Evolutionary conservation across 2,797 vertebrate species (phyloP), one percentile per base, ranked within the genome.

Genomic region (Mormyrops attenuatus): DNA sequence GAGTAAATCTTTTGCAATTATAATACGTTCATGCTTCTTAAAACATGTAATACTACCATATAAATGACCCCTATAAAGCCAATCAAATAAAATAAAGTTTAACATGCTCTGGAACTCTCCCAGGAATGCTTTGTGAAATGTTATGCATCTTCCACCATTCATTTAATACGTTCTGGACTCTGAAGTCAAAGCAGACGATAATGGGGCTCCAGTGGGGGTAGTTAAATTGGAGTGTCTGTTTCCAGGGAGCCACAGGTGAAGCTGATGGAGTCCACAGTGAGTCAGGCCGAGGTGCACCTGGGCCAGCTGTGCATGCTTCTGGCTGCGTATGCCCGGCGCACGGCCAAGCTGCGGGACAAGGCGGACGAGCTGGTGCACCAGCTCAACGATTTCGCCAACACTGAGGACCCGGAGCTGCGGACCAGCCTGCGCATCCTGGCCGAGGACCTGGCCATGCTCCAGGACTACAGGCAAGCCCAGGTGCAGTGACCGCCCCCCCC

Each of bases 401-500:
- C 93, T 0, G 93, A 97, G 92, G 95, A 94, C 69, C 94, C 94
- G 0, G 93, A 96, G 92, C 89, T 94, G 0, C 92, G 91, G 63
- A 85, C 91, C 0, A 90, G 95, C 53, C 15, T 97, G 57, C 95
- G 93, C 88, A 95, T 92, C 92, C 93, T 97, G 15, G 95, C 96
- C 0, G 94, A 97, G 90, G 96, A 97, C 91, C 88, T 97, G 87
- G 95, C 96, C 91, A 96, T 96, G 89, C 95, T 96, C 44, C 96
- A 97, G 95, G 96, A 97, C 89, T 96, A 97, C 92, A 95, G 97
- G 66, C 97, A 97, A 91, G 97, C 96, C 0, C 93, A 97, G 96
- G 97, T 97, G 89, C 92, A 91, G 20, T 20, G 41, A 11, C 55
- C 9, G 8, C 34, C 1, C 3, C 7, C 9, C 38, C 50, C 17